phyloP scores from a whole-genome alignment of 1,140 invertebrate species.

The Calephelis virginiensis region DNA sequence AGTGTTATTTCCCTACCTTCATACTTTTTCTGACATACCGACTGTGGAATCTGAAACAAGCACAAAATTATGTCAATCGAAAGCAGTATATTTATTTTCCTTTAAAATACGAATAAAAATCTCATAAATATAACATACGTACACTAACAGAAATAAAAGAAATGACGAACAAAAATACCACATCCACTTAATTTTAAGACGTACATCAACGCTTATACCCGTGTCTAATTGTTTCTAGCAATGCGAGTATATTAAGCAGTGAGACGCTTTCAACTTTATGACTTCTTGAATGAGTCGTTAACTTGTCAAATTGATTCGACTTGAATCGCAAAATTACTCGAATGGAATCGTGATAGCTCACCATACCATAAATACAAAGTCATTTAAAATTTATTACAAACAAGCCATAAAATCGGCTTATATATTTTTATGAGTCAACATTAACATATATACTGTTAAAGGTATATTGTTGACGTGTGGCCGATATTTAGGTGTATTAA shows the following conservation, averaged over 20 bases:
- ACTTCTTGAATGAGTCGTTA: conserved; percentile 74
- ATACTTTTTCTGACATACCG: no score
- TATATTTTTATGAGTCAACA: neutral
- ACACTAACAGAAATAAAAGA: conserved; percentile 17
- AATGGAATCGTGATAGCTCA: conserved; percentile 26
- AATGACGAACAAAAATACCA: conserved; percentile 25
- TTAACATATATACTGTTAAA: neutral
- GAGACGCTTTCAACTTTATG: conserved; percentile 68
- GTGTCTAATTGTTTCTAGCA: conserved; percentile 77
- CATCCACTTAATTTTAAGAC: conserved; percentile 35
- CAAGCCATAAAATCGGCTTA: neutral
- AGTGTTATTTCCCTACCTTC: no score
- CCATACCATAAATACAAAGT: conserved; percentile 6
- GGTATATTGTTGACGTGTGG: no score
- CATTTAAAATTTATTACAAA: neutral
- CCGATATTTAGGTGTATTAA: no score
- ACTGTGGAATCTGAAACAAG: no score
- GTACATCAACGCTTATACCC: conserved; percentile 53
- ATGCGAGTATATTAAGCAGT: conserved; percentile 74
- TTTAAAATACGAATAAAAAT: no score
- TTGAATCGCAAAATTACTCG: conserved; percentile 53
- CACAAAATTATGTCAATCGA: no score
- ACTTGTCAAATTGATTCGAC: conserved; percentile 68
- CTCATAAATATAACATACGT: neutral
- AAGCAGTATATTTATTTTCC: no score